These are phyloP conservation scores for Drosophila diplacantha DNA, from an alignment of 2,888 invertebrate species.

Conservation along the genomic window DNA sequence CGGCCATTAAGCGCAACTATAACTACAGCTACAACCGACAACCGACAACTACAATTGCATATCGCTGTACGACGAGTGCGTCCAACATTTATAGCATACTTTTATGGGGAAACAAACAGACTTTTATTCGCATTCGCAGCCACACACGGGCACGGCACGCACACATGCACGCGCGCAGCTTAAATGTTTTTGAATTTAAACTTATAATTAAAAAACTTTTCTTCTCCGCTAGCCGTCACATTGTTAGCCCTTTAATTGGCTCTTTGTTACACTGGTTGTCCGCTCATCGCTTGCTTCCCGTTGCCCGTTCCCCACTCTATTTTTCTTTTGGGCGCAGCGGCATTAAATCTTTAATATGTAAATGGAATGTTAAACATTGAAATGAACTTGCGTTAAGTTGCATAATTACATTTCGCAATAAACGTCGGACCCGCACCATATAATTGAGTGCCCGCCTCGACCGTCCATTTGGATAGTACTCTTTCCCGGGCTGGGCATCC, in stretches of 20 bases:
- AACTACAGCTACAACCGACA: conserved; percentile 34
- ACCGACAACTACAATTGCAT: conserved; percentile 24
- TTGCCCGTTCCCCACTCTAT: neutral
- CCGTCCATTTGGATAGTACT: conserved; percentile 20
- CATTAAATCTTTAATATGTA: conserved; percentile 67
- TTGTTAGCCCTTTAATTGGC: conserved; percentile 69
- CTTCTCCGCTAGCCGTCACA: conserved; percentile 41
- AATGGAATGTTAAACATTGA: conserved; percentile 69
- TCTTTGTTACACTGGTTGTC: conserved; percentile 55
- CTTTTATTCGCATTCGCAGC: conserved; percentile 58
- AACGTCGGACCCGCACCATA: conserved; percentile 40
- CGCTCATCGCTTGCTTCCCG: conserved; percentile 4
- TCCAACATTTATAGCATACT: conserved; percentile 55
- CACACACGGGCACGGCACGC: conserved; percentile 10
- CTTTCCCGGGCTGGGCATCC: conserved; percentile 17
- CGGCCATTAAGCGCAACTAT: conserved; percentile 58
- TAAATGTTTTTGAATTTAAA: conserved; percentile 66
- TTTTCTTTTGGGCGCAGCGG: conserved; percentile 15
- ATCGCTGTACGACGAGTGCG: conserved; percentile 31
- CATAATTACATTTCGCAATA: conserved; percentile 65
- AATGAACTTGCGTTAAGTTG: conserved; percentile 68
- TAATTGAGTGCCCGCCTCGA: conserved; percentile 44
- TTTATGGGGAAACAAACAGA: conserved; percentile 63
- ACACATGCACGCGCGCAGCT: conserved; percentile 13
- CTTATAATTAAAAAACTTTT: conserved; percentile 69